Base-by-base conservation (phyloP, 1,140 invertebrate genomes). In the Bilobella aurantiaca region DNA sequence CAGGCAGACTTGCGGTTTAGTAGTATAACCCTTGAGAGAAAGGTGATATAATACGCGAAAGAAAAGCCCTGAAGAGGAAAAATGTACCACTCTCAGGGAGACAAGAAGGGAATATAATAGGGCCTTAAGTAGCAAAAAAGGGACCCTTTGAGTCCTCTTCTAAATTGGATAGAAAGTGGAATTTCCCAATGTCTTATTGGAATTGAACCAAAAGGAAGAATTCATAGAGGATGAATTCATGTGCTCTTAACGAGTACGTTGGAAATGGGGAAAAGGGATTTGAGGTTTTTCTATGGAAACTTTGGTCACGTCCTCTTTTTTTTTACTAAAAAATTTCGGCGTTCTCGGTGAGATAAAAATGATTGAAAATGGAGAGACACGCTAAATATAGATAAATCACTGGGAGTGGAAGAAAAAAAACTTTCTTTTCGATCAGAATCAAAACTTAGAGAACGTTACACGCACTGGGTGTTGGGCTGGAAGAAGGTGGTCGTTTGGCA, bases 361-460 rank as follows among this genome's bases (percentile, higher is more conserved):
- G 68, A 69, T 69, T 69, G 68, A 69, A 69, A 69, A 69, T 58
- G 57, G 64, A 69, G 46, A 63, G 64, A 69, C 68, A 69, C 68
- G 68, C 68, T 63, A 69, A 69, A 66, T 69, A 63, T 69, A 63
- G 68, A 69, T 69, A 69, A 69, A 69, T 69, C 68, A 69, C 64
- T 37, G 53, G 2, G 49, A 62, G 49, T 29, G 49, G 61, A 28
- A 62, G 49, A 64, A 42, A 34, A 42, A 34, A 64, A 53, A 64
- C 32, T 64, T 57, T 53, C 31, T 46, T 56, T 32, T 49, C 31
- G 62, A 64, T 64, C 56, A 64, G 32, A 31, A 34, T 23, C 57
- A 58, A 58, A 53, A 23, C 25, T 42, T 42, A 42, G 8, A 42
- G 34, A 42, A 42, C 8, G 34, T 42, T 18, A 42, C 34, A 42